These are phyloP conservation scores for Perizoma flavofasciatum DNA, from an alignment of 2,888 invertebrate species.

Conservation along the genomic window DNA sequence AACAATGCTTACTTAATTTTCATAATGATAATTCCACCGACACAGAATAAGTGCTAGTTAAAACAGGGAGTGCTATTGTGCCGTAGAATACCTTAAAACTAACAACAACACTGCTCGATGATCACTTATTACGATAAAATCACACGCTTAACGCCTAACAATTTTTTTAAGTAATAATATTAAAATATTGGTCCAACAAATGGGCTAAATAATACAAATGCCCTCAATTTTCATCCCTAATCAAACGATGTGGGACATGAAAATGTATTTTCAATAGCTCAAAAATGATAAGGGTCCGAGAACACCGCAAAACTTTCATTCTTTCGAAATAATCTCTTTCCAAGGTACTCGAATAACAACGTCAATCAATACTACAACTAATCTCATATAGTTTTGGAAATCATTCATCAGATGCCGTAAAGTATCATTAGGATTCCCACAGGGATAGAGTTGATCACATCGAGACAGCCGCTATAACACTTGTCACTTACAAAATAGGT, in stretches of 20 bases:
- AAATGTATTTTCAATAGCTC: constrained; percentile 83
- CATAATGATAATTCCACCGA: constrained; percentile 82
- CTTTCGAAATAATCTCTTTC: constrained; percentile 79
- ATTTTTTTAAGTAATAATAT: constrained; percentile 84
- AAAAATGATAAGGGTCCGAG: constrained; percentile 82
- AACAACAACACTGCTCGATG: constrained; percentile 83
- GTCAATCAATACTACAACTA: constrained; percentile 83
- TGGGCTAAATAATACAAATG: constrained; percentile 85
- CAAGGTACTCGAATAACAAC: constrained; percentile 82
- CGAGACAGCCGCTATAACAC: constrained; percentile 75
- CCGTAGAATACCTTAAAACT: constrained; percentile 82
- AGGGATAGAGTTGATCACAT: constrained; percentile 68
- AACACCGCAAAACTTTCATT: constrained; percentile 69
- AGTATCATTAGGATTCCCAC: constrained; percentile 62
- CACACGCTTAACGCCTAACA: constrained; percentile 84
- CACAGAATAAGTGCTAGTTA: constrained; percentile 84
- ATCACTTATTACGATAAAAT: constrained; percentile 83
- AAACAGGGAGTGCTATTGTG: constrained; percentile 84
- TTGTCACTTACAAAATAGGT: constrained; percentile 65
- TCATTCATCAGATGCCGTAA: constrained; percentile 75
- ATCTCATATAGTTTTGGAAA: constrained; percentile 82
- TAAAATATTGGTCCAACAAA: constrained; percentile 85
- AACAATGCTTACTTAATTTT: constrained; percentile 82
- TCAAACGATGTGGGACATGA: constrained; percentile 83
- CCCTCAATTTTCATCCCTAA: constrained; percentile 84